Conservation (phyloP, 2,113 vertebrate species). For the Bubo scandiacus region DNA sequence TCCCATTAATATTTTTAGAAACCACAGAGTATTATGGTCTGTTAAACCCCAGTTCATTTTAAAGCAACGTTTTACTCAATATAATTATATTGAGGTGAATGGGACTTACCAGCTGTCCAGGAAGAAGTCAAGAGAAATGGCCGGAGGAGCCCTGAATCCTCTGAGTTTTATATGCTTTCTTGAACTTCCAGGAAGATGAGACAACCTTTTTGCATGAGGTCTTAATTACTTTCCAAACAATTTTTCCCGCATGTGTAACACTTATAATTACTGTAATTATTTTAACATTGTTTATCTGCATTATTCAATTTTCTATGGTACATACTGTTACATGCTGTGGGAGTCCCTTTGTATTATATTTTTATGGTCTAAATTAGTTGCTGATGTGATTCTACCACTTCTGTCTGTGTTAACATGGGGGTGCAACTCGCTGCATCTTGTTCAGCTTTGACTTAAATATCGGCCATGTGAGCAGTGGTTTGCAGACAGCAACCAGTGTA, state of each 20-base stretch:
- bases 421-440: background rate
- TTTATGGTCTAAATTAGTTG: background rate
- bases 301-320: background rate
- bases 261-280: slow-evolving; percentile 24
- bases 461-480: background rate
- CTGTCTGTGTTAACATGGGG: rapidly evolving
- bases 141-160: background rate
- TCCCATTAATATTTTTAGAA: background rate
- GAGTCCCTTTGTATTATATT: background rate
- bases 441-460: background rate
- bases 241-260: slow-evolving; percentile 24
- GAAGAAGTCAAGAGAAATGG: background rate
- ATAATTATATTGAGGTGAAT: background rate
- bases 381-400: background rate
- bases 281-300: background rate
- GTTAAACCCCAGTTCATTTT: rapidly evolving
- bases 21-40: background rate
- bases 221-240: slow-evolving; percentile 16
- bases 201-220: background rate
- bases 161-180: slow-evolving; percentile 21
- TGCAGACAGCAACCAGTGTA: background rate
- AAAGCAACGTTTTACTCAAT: rapidly evolving
- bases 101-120: background rate
- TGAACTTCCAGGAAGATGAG: slow-evolving; percentile 13
- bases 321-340: background rate